Evolutionary conservation across 2,888 invertebrate genomes (phyloP).

Genomic region (Pherbina coryleti): DNA sequence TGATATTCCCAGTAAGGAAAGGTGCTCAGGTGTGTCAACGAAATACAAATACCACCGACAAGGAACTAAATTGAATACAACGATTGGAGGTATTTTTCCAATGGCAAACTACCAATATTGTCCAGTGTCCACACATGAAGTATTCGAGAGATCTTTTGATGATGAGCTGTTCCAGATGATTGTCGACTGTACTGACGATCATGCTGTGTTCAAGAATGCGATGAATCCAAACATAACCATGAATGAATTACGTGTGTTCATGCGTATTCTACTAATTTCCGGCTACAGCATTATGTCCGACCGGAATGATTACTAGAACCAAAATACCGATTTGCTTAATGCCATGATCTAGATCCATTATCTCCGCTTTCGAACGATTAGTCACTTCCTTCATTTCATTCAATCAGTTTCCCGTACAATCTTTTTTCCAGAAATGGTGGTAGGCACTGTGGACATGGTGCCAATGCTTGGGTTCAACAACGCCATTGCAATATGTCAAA

Average conservation of each 20-base stretch:
- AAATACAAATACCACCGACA: neutral
- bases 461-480: no score
- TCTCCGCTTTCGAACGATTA: neutral
- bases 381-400: neutral
- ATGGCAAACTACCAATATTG: neutral
- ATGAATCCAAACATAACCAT: neutral
- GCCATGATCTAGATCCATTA: neutral
- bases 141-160: conserved; percentile 2
- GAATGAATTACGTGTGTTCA: neutral
- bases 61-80: neutral
- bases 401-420: no score
- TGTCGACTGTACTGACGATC: neutral
- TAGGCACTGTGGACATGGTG: no score
- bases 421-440: no score
- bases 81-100: neutral
- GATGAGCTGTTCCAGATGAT: neutral
- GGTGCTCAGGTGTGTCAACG: neutral
- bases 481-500: no score
- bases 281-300: neutral
- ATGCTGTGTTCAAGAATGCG: neutral
- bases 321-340: neutral
- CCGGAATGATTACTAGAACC: neutral
- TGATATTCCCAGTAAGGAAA: neutral
- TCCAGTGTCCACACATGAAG: neutral
- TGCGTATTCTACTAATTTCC: neutral